These are phyloP conservation scores for Lepidotrigona ventralis DNA, from an alignment of 1,140 invertebrate species.

Conservation along the genomic window DNA sequence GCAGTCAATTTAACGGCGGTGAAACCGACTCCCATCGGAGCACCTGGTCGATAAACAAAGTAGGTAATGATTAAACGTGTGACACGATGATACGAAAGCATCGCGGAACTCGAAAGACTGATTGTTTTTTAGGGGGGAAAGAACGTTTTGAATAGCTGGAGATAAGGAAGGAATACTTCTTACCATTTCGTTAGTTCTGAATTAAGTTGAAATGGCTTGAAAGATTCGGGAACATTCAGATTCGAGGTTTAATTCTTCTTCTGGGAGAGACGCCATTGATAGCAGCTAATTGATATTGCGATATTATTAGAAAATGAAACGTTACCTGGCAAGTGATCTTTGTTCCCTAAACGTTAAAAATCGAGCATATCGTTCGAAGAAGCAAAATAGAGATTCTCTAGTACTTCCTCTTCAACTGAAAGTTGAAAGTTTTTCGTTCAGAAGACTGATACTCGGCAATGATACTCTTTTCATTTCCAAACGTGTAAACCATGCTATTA, in stretches of 20 bases:
- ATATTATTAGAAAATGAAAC: no score
- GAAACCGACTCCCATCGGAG: conserved; percentile 96
- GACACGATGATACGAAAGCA: background rate
- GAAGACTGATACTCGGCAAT: no score
- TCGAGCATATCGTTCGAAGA: background rate
- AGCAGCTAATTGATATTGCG: no score
- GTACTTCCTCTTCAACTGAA: no score
- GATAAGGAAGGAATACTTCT: conserved; percentile 20
- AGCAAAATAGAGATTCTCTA: background rate
- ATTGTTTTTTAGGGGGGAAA: background rate
- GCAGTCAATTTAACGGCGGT: conserved; percentile 99
- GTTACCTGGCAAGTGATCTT: background rate
- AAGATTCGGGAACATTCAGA: conserved; percentile 45
- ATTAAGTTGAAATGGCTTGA: conserved; percentile 25
- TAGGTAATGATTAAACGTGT: conserved; percentile 3
- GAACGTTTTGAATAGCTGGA: background rate
- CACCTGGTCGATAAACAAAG: conserved; percentile 83
- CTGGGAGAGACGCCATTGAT: no score
- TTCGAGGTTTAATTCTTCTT: conserved; percentile 43
- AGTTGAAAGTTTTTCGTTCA: background rate
- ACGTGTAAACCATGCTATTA: background rate
- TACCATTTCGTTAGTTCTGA: conserved; percentile 56
- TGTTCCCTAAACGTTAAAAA: no score
- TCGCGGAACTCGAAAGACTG: background rate
- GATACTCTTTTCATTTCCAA: no score